Evolutionary conservation across 2,113 vertebrate genomes (phyloP), one percentile per base, ranked within the genome.

Genomic region (Nothobranchius kuhntae): DNA sequence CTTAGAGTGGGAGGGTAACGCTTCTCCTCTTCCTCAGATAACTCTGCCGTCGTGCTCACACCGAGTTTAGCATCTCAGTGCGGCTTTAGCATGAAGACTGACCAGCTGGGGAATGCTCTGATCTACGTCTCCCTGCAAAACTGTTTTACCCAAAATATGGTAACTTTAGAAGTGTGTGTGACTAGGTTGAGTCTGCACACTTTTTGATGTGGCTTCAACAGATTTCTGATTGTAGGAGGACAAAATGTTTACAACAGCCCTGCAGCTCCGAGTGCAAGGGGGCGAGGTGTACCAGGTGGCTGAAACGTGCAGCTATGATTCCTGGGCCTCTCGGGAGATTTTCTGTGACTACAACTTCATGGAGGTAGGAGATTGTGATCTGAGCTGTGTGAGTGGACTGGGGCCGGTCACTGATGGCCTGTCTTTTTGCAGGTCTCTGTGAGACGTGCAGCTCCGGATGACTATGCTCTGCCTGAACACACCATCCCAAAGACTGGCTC

Each of bases 381-480:
- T 46, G 42, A 13, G 58, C 61, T 59, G 13, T 44, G 48, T 46
- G 8, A 53, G 30, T 78, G 40, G 24, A 12, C 44, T 87, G 51
- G 46, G 60, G 21, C 21, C 21, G 14, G 26, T 53, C 56, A 48
- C 48, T 79, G 17, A 42, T 30, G 10, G 9, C 14, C 13, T 53
- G 13, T 21, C 10, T 5, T 11, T 30, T 68, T 71, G 4, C 87
- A 94, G 94, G 92, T 95, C 47, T 96, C 95, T 12, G 85, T 95
- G 38, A 80, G 66, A 15, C 93, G 72, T 24, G 79, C 85, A 1
- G 12, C 89, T 59, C 89, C 87, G 4, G 69, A 75, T 14, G 89
- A 91, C 21, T 75, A 84, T 1, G 48, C 77, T 36, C 64, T 89
- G 75, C 64, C 55, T 61, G 12, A 4, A 51, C 24, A 74, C 5